phyloP scores from a whole-genome alignment of 37 sponge, comb jelly and placozoan genomes.

The Crambe crambe region DNA sequence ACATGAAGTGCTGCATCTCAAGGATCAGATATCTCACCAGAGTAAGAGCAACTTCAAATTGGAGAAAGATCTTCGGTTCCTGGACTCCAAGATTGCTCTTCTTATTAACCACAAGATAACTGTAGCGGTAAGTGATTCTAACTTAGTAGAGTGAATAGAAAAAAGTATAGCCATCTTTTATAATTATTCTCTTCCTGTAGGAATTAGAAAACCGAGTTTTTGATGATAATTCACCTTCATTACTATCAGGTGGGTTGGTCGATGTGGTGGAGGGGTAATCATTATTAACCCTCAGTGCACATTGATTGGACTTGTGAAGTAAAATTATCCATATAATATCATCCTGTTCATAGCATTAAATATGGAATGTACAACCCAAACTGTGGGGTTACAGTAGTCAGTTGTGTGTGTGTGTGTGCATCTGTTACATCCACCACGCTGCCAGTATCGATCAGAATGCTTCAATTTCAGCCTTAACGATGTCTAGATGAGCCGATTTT shows the following conservation, averaged over 20 bases:
- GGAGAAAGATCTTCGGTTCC: conserved; percentile 75
- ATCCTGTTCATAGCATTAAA: too few species aligned
- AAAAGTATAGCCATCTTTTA: background rate
- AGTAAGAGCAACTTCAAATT: conserved; percentile 77
- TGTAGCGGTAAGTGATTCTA: conserved; percentile 62
- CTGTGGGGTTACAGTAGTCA: too few species aligned
- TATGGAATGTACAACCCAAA: too few species aligned
- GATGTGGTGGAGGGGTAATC: too few species aligned
- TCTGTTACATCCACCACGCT: too few species aligned
- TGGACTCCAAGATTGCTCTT: conserved; percentile 88
- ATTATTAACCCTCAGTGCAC: background rate
- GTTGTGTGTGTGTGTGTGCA: too few species aligned
- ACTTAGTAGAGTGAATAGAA: background rate
- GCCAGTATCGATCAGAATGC: too few species aligned
- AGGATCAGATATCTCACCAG: conserved; percentile 69
- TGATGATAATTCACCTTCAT: conserved; percentile 22
- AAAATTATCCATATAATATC: too few species aligned
- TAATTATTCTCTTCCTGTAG: background rate
- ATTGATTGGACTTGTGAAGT: too few species aligned
- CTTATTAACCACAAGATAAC: conserved; percentile 88
- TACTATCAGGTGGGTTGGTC: conserved; percentile 25
- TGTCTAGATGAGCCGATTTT: too few species aligned
- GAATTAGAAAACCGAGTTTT: conserved; percentile 35
- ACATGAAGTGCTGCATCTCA: conserved; percentile 53
- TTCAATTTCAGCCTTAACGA: too few species aligned